Conservation (phyloP, 2,797 vertebrate genomes). For the Carduelis carduelis region DNA sequence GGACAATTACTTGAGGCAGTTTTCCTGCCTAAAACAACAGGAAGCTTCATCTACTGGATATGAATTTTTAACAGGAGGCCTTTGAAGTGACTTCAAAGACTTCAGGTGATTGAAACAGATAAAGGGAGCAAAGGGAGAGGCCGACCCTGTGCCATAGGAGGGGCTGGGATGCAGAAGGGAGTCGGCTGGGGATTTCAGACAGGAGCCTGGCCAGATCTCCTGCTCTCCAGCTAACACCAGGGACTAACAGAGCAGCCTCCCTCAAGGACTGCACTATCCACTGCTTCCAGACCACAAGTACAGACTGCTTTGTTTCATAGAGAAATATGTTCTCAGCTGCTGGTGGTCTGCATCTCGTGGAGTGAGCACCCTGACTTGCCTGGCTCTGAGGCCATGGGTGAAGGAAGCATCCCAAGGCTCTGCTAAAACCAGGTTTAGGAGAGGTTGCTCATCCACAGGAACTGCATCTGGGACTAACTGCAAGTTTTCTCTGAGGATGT, state of each 20-base stretch:
- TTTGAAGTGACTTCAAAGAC: slow-evolving; percentile 41
- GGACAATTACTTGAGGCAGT: background rate
- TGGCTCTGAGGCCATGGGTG: rapidly evolving
- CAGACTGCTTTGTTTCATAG: background rate
- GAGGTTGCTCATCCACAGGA: background rate
- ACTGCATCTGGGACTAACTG: background rate
- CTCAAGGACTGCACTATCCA: background rate
- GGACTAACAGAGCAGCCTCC: background rate
- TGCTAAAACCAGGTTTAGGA: background rate
- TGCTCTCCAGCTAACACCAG: background rate
- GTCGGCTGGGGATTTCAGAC: background rate
- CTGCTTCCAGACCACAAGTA: background rate
- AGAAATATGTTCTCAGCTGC: background rate
- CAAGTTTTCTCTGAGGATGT: rapidly evolving
- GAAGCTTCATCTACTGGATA: background rate
- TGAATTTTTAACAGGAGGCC: slow-evolving; percentile 1
- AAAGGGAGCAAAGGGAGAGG: background rate
- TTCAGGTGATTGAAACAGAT: background rate
- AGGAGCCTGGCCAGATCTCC: background rate
- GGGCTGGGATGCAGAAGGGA: background rate
- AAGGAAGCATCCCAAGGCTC: background rate
- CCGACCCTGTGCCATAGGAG: background rate
- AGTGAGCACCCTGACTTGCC: background rate
- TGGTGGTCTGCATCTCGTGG: rapidly evolving
- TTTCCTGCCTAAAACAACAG: background rate